Percentiles rank a stretch among this genome's conserved stretches.
Evolutionary conservation across 2,113 vertebrate genomes (phyloP).

Genomic region (Microcebus jonahi): DNA sequence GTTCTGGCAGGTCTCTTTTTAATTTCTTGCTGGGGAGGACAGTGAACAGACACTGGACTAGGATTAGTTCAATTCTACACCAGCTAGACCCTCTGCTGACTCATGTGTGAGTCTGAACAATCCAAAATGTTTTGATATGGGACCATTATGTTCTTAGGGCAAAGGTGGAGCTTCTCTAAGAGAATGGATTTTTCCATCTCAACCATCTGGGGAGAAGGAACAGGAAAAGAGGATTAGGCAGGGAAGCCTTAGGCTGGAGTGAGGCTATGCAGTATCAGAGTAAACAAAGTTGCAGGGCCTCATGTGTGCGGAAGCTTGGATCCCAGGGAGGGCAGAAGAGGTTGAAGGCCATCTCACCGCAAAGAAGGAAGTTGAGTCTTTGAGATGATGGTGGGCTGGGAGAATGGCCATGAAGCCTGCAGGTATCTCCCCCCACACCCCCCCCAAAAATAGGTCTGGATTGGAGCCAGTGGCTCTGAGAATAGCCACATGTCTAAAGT

Average conservation of each 20-base stretch:
- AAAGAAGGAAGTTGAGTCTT: background rate
- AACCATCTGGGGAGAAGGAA: background rate
- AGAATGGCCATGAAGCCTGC: background rate
- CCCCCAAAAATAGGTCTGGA: background rate
- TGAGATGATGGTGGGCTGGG: background rate
- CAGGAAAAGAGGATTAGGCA: background rate
- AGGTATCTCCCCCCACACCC: too few relatives aligned
- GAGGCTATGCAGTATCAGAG: background rate
- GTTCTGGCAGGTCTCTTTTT: background rate
- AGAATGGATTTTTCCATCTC: background rate
- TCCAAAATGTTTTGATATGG: background rate
- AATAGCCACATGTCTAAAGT: background rate
- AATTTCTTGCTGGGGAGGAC: background rate
- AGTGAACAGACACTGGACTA: background rate
- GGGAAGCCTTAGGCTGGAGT: background rate
- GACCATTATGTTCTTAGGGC: background rate
- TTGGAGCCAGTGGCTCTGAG: background rate
- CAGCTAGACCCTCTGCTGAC: background rate
- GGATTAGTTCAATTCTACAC: background rate
- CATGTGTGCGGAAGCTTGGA: background rate
- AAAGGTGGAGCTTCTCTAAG: background rate
- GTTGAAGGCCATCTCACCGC: background rate
- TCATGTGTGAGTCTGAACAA: background rate
- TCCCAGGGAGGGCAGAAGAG: background rate
- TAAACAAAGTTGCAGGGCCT: background rate